phyloP scores from a whole-genome alignment of 2,113 vertebrate species.

The Orthochromis indermauri region DNA sequence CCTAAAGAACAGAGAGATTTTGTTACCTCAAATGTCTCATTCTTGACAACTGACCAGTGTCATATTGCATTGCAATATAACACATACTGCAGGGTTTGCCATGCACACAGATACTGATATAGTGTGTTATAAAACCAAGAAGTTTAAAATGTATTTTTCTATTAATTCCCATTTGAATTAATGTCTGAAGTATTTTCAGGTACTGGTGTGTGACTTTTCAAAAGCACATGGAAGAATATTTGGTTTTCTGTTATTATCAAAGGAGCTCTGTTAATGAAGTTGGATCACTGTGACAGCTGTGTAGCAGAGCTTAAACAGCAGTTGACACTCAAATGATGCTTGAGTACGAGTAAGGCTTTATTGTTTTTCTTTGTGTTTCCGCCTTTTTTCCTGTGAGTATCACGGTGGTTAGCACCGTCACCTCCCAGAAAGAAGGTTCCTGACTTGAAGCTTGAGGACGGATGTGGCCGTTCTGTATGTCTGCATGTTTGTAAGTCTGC shows the following conservation, averaged over 20 bases:
- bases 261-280: neutral
- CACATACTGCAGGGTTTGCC: neutral
- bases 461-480: neutral
- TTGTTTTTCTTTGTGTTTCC: neutral
- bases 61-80: slow-evolving; percentile 10
- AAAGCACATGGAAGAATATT: neutral
- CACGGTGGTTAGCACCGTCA: neutral
- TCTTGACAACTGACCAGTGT: slow-evolving; percentile 16
- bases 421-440: neutral
- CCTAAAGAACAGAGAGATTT: slow-evolving; percentile 64
- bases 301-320: neutral
- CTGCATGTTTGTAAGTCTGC: neutral
- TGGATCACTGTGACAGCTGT: neutral
- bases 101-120: neutral
- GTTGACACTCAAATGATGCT: neutral
- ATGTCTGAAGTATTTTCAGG: neutral
- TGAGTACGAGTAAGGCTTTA: neutral
- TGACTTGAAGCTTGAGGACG: neutral
- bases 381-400: neutral
- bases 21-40: neutral
- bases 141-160: neutral
- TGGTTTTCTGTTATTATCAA: neutral
- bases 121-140: neutral
- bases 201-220: neutral
- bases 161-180: neutral